Base-by-base conservation (phyloP, 1,140 invertebrate species). In the Drosophila insularis region DNA sequence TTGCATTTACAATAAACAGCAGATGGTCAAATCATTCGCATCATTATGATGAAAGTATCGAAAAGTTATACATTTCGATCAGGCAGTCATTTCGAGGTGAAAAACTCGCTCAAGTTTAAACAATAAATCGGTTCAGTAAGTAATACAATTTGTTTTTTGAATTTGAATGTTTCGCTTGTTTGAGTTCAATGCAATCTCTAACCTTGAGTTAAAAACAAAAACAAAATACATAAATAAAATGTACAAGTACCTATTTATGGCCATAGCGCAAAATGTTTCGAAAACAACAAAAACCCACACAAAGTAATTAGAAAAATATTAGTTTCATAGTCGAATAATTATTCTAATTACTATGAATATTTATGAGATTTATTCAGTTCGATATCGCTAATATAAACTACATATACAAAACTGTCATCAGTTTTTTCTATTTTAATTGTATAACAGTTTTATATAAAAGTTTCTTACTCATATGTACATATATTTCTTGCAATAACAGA, bases 271-370 rank as follows among this genome's bases (percentile, higher is more conserved):
- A 23, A 21, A 46, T 50, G 17, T 35, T 56, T 56, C 14, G n/a
- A 37, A 17, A 31, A 55, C 11, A n/a, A n/a, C n/a, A 32, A 14
- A 27, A 27, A 27, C 27, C 27, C 5, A 27, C 27, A 27, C 31
- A 14, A 32, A 14, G 55, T 35, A 58, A 58, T 58, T 58, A 58
- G 17, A 19, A 37, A 58, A 21, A 50, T 50, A 37, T 35, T 32
- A 35, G 37, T 37, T 58, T 14, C 31, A 58, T 58, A 35, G 54
- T 56, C 6, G 54, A 56, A 56, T 35, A 32, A 35, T 56, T 56
- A 56, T 56, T 32, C 31, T 56, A 56, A 56, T 56, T 58, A 58
- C 13, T 58, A 58, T 58, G 55, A 58, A 58, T 58, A 58, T 58
- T 58, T 58, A 58, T 58, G 14, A 58, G 55, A 58, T 58, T 58